A percentile compares a stretch with the other conserved stretches of the same genome.
phyloP scores from a whole-genome alignment of 2,113 vertebrate species.

The Forbesichthys papilliferus region DNA sequence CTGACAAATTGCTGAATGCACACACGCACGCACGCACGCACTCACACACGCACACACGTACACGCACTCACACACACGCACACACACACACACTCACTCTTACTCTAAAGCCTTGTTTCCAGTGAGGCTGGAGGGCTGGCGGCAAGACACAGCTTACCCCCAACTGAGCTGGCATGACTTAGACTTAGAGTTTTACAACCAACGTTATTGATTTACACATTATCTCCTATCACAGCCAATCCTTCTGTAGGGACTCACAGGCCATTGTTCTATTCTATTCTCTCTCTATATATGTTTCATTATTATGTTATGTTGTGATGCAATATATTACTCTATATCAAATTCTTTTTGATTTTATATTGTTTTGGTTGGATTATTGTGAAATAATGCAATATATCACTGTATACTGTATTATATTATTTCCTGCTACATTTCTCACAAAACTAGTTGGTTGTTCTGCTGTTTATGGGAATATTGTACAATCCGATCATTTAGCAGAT shows the following conservation, averaged over 20 bases:
- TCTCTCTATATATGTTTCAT: background rate
- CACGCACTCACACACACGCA: background rate
- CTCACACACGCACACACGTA: background rate
- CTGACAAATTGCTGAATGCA: background rate
- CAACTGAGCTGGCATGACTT: constrained; percentile 89
- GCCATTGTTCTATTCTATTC: constrained; percentile 42
- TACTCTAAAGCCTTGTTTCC: constrained; percentile 31
- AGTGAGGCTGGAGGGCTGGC: constrained; percentile 73
- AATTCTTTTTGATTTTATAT: background rate
- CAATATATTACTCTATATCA: constrained; percentile 1
- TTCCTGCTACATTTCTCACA: no score
- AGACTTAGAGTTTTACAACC: constrained; percentile 89
- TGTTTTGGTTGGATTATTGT: background rate
- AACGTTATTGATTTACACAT: constrained; percentile 91
- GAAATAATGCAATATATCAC: no score
- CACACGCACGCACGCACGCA: background rate
- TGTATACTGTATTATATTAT: no score
- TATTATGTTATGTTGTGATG: constrained; percentile 15
- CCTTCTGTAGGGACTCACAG: constrained; percentile 77
- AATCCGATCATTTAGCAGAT: no score
- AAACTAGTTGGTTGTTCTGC: no score
- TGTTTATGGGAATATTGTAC: no score
- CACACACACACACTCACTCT: constrained; percentile 13
- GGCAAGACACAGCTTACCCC: constrained; percentile 88
- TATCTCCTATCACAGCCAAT: constrained; percentile 85